A percentile compares a stretch with the other conserved stretches of the same genome.
Evolutionary conservation across 1,140 invertebrate species (phyloP).

Genomic region (Papilio aristodemus): DNA sequence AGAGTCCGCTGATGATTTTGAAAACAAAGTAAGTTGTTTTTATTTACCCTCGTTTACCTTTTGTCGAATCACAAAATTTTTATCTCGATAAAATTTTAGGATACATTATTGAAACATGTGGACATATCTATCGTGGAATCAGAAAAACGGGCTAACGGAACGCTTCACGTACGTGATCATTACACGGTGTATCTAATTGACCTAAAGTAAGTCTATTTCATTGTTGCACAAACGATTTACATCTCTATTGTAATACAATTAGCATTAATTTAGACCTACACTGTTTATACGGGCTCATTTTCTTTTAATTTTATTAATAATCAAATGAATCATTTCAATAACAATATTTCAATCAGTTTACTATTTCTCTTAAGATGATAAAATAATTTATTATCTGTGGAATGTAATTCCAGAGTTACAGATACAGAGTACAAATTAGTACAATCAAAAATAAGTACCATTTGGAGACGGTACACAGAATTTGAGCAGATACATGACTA

Average conservation of each 20-base stretch:
- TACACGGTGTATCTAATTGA: conserved; percentile 92
- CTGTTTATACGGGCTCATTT: neutral
- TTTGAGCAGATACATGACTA: conserved; percentile 91
- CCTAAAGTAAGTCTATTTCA: conserved; percentile 84
- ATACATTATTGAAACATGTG: conserved; percentile 87
- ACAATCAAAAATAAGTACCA: conserved; percentile 83
- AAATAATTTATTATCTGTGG: conserved; percentile 26
- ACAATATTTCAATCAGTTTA: no score
- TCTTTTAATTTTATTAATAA: conserved; percentile 7
- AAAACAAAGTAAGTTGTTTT: conserved; percentile 62
- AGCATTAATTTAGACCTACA: conserved; percentile 15
- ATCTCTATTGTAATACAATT: conserved; percentile 42
- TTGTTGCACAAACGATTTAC: conserved; percentile 48
- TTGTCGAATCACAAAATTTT: conserved; percentile 45
- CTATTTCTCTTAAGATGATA: no score
- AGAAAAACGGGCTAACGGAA: conserved; percentile 90
- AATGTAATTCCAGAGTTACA: conserved; percentile 83
- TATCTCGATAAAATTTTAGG: conserved; percentile 80
- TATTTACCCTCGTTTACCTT: conserved; percentile 58
- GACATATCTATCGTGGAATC: conserved; percentile 91
- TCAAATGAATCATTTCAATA: no score
- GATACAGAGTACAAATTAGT: conserved; percentile 85
- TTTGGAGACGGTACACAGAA: conserved; percentile 92
- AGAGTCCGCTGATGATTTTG: conserved; percentile 64
- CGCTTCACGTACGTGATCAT: conserved; percentile 90